Conservation (phyloP, 1,140 invertebrate genomes). For the Danaus plexippus region DNA sequence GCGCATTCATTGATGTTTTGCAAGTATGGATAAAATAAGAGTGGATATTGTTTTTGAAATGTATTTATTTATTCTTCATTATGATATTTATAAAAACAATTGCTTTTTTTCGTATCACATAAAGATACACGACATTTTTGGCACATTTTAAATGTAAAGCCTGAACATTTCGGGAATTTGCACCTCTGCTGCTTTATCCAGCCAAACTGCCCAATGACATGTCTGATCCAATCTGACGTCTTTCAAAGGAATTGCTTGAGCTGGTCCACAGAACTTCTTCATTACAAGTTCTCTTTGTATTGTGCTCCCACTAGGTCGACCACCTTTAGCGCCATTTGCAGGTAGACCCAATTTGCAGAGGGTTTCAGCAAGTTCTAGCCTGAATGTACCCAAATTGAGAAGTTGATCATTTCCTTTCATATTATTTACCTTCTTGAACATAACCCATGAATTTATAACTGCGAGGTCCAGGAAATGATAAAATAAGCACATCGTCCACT, state of each 20-base stretch:
- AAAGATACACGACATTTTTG: slow-evolving; percentile 40
- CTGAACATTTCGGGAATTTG: slow-evolving; percentile 39
- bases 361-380: no score
- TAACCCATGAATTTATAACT: no score
- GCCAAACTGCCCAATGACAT: slow-evolving; percentile 36
- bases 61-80: slow-evolving; percentile 27
- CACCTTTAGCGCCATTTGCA: no score
- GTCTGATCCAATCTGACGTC: slow-evolving; percentile 38
- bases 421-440: no score
- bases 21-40: slow-evolving; percentile 34
- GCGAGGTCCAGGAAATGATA: no score
- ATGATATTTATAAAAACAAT: slow-evolving; percentile 44
- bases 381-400: no score
- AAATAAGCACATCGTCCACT: no score
- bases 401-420: no score
- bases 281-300: no score
- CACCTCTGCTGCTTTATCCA: slow-evolving; percentile 38
- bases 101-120: slow-evolving; percentile 41
- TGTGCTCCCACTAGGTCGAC: no score
- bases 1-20: slow-evolving; percentile 26
- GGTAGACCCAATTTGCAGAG: no score
- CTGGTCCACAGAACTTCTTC: no score
- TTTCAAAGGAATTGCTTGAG: slow-evolving; percentile 29
- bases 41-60: slow-evolving; percentile 16
- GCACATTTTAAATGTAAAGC: slow-evolving; percentile 31